These are phyloP conservation scores for Charina bottae DNA, from an alignment of 2,113 vertebrate genomes.

Conservation along the genomic window DNA sequence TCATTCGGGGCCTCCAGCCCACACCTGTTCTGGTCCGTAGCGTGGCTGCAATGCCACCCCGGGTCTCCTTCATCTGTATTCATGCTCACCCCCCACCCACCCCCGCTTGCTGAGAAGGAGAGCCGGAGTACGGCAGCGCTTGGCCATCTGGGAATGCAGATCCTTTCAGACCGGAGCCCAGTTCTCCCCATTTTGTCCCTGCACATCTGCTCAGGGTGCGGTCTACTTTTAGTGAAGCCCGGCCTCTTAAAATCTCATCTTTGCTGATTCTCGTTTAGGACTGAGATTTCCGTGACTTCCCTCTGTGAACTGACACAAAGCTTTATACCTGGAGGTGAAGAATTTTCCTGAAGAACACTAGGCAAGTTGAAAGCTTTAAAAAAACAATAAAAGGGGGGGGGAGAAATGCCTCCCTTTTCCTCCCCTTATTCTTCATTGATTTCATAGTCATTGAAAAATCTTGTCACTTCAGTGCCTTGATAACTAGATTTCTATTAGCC, in stretches of 20 bases:
- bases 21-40: no score
- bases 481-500: conserved; percentile 55
- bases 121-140: no score
- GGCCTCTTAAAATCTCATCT: not conserved
- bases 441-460: conserved; percentile 56
- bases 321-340: conserved; percentile 12
- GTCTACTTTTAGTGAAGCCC: not conserved
- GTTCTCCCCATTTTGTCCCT: not conserved
- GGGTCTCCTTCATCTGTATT: no score
- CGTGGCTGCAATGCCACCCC: no score
- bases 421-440: conserved; percentile 63
- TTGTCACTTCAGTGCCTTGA: conserved; percentile 52
- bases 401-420: conserved; percentile 32
- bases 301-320: not conserved
- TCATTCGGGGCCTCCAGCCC: not conserved
- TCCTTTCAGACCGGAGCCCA: no score
- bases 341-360: conserved; percentile 41
- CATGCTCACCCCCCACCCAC: no score
- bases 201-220: not conserved
- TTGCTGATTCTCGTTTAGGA: not conserved
- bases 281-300: not conserved
- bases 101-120: no score
- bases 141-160: no score
- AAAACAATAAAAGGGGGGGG: not conserved
- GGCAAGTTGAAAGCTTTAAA: conserved; percentile 35